Evolutionary conservation across 2,888 invertebrate species (phyloP).

Genomic region (Dyspetes luteomarginatus): DNA sequence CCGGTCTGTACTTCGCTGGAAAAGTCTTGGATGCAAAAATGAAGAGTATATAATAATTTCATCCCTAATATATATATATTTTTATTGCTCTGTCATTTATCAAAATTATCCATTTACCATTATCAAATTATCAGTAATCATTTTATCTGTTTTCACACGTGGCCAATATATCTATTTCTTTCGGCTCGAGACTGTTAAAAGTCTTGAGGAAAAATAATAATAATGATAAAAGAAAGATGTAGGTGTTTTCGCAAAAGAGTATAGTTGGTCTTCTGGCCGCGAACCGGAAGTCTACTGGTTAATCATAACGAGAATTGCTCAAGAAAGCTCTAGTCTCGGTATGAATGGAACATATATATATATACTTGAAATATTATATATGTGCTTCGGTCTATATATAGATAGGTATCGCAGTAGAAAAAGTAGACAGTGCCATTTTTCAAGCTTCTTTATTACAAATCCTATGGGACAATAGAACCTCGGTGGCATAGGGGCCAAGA

Average conservation of each 20-base stretch:
- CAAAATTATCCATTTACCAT: not conserved
- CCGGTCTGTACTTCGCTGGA: not conserved
- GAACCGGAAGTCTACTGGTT: conserved; percentile 7
- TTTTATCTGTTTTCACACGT: not conserved
- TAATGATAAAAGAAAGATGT: not conserved
- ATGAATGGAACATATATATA: conserved; percentile 1
- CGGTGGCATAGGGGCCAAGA: conserved; percentile 6
- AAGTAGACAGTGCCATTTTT: conserved; percentile 35
- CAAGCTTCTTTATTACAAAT: conserved; percentile 59
- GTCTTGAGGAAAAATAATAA: not conserved
- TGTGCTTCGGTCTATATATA: not conserved
- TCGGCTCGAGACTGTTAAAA: not conserved
- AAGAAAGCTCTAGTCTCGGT: not conserved
- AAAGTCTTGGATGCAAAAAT: not conserved
- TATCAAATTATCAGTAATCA: not conserved
- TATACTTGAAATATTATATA: too few relatives aligned
- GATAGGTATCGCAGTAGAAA: conserved; percentile 1
- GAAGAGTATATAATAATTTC: not conserved
- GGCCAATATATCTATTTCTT: not conserved
- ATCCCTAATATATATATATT: not conserved
- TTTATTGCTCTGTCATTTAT: too few relatives aligned
- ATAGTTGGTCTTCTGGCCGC: conserved; percentile 5
- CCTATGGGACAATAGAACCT: conserved; percentile 47
- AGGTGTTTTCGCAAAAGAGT: not conserved
- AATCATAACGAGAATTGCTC: not conserved